Percentiles rank a stretch among this genome's conserved stretches.
Evolutionary conservation across 2,797 vertebrate species (phyloP).

Genomic region (Amblyopsis hoosieri): DNA sequence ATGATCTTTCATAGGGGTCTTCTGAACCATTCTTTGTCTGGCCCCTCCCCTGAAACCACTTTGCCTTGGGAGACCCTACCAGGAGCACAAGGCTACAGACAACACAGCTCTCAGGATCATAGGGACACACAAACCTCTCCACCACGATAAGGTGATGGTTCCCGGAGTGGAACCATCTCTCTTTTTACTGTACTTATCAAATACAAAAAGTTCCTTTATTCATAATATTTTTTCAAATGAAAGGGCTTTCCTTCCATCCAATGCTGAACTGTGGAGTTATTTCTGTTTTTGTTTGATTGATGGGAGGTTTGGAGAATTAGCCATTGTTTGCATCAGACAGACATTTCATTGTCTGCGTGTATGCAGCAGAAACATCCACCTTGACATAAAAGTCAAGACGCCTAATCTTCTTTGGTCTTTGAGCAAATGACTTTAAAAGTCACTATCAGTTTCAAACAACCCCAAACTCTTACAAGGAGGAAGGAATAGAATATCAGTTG

Average conservation of each 20-base stretch:
- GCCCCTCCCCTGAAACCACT: no score
- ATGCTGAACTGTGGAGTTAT: conserved; percentile 10
- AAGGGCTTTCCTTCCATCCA: conserved; percentile 3
- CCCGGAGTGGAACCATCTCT: no score
- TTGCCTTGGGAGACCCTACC: no score
- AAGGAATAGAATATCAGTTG: conserved; percentile 34
- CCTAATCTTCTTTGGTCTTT: conserved; percentile 62
- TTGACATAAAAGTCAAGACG: conserved; percentile 43
- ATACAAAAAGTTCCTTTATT: conserved; percentile 7
- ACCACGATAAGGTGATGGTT: no score
- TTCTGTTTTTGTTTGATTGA: conserved; percentile 23
- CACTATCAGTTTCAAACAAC: conserved; percentile 37
- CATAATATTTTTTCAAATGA: conserved; percentile 17
- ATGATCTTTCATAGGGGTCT: no score
- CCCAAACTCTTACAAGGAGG: conserved; percentile 19
- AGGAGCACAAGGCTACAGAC: no score
- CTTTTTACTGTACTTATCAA: no score
- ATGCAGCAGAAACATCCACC: conserved; percentile 25
- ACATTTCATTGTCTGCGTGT: conserved; percentile 23
- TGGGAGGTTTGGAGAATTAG: conserved; percentile 21
- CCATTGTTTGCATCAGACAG: conserved; percentile 3
- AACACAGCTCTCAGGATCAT: no score
- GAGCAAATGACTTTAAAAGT: conserved; percentile 69
- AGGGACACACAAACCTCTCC: no score
- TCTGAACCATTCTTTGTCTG: no score